Evolutionary conservation across 2,888 invertebrate genomes (phyloP), one percentile per base, ranked within the genome.

Genomic region (Alviniconcha strummeri): DNA sequence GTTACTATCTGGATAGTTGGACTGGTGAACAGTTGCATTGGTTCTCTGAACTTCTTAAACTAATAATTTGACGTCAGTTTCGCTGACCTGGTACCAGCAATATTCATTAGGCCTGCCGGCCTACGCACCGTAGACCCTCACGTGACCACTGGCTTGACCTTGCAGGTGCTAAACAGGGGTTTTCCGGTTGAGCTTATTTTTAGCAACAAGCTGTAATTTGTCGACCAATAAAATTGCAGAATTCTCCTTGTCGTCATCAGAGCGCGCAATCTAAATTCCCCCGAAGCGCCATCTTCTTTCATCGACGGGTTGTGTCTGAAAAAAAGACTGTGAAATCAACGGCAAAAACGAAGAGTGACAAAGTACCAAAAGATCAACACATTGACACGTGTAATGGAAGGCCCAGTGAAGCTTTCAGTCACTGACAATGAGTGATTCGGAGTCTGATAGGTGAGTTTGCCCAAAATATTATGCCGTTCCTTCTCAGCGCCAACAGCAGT

Each of bases 401-500:
- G 82, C 64, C 85, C 81, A 81, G 80, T 77, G 56, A 87, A 85
- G 79, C 80, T 84, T 56, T 64, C 69, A 71, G 80, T 84, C 77
- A 81, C 77, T 36, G 83, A 83, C 83, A 80, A 87, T 85, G 86
- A 85, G 84, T 84, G 85, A 86, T 75, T 83, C 83, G 83, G 80
- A 82, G 80, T 83, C 80, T 81, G 86, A 86, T 84, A 85, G 86
- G 87, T 87, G 74, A 82, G 84, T 80, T 67, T 82, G 67, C n/a
- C 55, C 76, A 74, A 60, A 81, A 60, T 19, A 56, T 67, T 19
- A 13, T 54, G 36, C 36, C 36, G 36, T 19, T 77, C 60, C 80
- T 52, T 72, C 19, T 71, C 72, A 69, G 77, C 80, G 84, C 81
- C 82, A 77, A 81, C 57, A 84, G 19, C 52, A 82, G 60, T 56